Conservation (phyloP, 2,888 invertebrate genomes). For the Cryptus viduatorius region DNA sequence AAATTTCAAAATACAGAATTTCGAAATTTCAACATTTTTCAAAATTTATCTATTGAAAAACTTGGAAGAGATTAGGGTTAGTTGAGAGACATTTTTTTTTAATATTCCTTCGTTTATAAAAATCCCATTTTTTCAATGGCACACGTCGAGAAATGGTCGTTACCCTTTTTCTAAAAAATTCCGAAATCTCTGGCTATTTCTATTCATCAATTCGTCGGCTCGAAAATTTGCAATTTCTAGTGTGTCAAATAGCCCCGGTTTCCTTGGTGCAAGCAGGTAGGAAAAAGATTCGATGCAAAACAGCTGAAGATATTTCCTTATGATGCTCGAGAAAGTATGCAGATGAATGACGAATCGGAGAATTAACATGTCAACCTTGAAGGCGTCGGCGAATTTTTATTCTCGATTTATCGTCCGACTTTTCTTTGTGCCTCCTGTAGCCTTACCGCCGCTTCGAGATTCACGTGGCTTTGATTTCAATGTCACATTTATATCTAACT, state of each 20-base stretch:
- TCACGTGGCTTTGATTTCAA: slow-evolving; percentile 51
- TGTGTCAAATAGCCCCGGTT: background rate
- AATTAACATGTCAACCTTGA: background rate
- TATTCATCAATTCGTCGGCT: too few relatives aligned
- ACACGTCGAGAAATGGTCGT: too few relatives aligned
- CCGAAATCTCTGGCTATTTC: too few relatives aligned
- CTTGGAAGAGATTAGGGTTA: too few relatives aligned
- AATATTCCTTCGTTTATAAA: background rate
- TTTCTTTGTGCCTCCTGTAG: slow-evolving; percentile 46
- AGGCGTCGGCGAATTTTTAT: slow-evolving; percentile 40
- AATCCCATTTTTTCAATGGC: too few relatives aligned
- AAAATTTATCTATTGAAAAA: too few relatives aligned
- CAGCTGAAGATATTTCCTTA: background rate
- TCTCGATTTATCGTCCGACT: slow-evolving; percentile 33
- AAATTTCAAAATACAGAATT: too few relatives aligned
- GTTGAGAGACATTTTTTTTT: background rate
- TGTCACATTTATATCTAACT: slow-evolving; percentile 42
- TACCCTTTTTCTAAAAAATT: too few relatives aligned
- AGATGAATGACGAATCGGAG: background rate
- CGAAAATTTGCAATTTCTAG: background rate
- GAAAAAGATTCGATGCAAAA: background rate
- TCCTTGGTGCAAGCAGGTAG: background rate
- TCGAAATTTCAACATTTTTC: too few relatives aligned
- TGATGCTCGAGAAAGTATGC: background rate
- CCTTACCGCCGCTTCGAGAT: slow-evolving; percentile 14